Evolutionary conservation across 2,888 invertebrate genomes (phyloP), one percentile per base, ranked within the genome.

Genomic region (Nezara viridula): DNA sequence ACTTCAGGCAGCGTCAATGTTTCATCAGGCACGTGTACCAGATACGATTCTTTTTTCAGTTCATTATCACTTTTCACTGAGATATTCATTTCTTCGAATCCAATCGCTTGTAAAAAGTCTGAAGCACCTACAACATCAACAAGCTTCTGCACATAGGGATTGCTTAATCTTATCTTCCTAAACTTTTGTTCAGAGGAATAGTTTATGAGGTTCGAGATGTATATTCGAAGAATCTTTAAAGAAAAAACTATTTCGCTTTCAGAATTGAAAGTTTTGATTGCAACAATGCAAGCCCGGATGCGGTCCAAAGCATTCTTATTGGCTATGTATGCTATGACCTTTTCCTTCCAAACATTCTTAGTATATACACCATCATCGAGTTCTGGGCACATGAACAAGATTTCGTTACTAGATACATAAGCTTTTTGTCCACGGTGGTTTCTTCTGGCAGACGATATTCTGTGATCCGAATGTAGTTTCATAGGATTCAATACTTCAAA

Each of bases 331-430:
- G 44, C n/a, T 16, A n/a, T 81, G 32, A 81, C 24, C 44, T 40
- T 81, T 47, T 81, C 81, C 10, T 40, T 24, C 81, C 81, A 81
- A n/a, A 47, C 81, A 44, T 14, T 2, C 16, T 73, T 73, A 19
- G 66, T 32, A 7, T 73, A 10, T 73, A 37, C 66, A 37, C 66
- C 66, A 21, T 37, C 37, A 19, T 37, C 66, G 37, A 73, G 66
- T 21, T 73, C 66, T 4, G 66, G 66, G 66, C 66, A 73, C 21
- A 37, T 73, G 21, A 73, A 73, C 66, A 73, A 73, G 66, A 73
- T 73, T 37, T 73, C 66, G 16, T 37, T 73, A 0, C 37, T 73
- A 37, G 37, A 73, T 21, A 6, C 19, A 14, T 73, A 21, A 1
- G 9, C 7, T 73, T 7, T 19, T 6, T 73, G 19, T 19, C 2